These are phyloP conservation scores for Euura lappo DNA, from an alignment of 1,140 invertebrate species.

Conservation along the genomic window DNA sequence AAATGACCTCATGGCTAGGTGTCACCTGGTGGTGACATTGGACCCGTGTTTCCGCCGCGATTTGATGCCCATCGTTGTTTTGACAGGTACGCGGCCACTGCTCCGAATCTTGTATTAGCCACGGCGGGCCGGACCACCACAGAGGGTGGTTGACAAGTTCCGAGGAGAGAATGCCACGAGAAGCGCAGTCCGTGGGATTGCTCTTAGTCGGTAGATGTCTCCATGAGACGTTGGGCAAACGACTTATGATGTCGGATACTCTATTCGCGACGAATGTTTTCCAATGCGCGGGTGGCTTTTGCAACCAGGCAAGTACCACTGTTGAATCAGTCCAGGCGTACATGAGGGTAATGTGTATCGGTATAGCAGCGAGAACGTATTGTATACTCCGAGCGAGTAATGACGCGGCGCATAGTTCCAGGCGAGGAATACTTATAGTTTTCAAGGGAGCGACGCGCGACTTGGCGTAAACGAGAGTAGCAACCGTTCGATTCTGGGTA, in stretches of 20 bases:
- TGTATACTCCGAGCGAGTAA: conserved; percentile 8
- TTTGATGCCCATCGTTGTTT: not conserved
- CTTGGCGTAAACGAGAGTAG: conserved; percentile 19
- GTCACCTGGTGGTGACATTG: not conserved
- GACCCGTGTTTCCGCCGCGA: conserved; percentile 2
- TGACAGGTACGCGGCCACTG: not conserved
- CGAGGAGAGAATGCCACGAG: conserved; percentile 29
- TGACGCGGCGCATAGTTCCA: conserved; percentile 17
- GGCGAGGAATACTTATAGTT: conserved; percentile 17
- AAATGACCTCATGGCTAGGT: not conserved
- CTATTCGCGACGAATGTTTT: conserved; percentile 45
- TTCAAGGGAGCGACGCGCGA: conserved; percentile 32
- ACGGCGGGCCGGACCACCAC: conserved; percentile 26
- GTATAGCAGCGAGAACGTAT: too few species aligned
- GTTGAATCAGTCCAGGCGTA: too few species aligned
- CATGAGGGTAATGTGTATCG: too few species aligned
- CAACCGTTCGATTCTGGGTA: conserved; percentile 3
- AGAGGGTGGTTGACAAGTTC: conserved; percentile 7
- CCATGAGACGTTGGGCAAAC: conserved; percentile 13
- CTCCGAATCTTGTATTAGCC: not conserved
- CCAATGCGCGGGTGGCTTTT: conserved; percentile 21
- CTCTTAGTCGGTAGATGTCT: conserved; percentile 24
- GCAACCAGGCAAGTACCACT: conserved; percentile 35
- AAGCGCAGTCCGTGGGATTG: conserved; percentile 33
- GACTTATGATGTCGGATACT: conserved; percentile 40